Percentiles rank a stretch among this genome's conserved stretches.
Conservation (phyloP, 2,888 invertebrate genomes). For the Lamellibrachia columna region DNA sequence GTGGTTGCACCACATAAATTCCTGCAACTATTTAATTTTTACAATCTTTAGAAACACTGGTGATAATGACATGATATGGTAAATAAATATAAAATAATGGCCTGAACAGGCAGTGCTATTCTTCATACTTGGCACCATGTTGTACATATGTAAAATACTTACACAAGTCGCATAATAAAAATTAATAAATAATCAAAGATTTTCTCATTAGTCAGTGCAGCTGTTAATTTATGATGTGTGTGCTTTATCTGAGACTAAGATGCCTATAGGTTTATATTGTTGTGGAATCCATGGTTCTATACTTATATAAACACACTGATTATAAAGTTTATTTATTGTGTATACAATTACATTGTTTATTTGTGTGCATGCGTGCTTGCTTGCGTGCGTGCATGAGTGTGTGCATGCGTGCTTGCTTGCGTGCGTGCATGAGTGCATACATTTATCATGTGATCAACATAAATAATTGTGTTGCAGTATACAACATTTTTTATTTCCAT, state of each 20-base stretch:
- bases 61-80: neutral
- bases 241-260: neutral
- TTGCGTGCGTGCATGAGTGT: too few relatives aligned
- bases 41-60: neutral
- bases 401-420: too few relatives aligned
- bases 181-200: neutral
- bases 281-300: neutral
- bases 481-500: neutral
- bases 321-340: too few relatives aligned
- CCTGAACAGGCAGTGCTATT: neutral
- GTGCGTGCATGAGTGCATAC: too few relatives aligned
- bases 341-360: too few relatives aligned
- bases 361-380: too few relatives aligned
- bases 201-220: neutral
- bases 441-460: neutral
- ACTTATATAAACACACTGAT: neutral
- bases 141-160: conserved; percentile 6
- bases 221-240: neutral
- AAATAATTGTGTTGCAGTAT: neutral
- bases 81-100: neutral
- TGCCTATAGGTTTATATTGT: neutral
- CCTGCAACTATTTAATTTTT: neutral
- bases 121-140: neutral
- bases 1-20: neutral
- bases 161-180: conserved; percentile 16